These are phyloP conservation scores for Tachyglossus aculeatus DNA, from an alignment of 2,797 vertebrate genomes.

Conservation along the genomic window DNA sequence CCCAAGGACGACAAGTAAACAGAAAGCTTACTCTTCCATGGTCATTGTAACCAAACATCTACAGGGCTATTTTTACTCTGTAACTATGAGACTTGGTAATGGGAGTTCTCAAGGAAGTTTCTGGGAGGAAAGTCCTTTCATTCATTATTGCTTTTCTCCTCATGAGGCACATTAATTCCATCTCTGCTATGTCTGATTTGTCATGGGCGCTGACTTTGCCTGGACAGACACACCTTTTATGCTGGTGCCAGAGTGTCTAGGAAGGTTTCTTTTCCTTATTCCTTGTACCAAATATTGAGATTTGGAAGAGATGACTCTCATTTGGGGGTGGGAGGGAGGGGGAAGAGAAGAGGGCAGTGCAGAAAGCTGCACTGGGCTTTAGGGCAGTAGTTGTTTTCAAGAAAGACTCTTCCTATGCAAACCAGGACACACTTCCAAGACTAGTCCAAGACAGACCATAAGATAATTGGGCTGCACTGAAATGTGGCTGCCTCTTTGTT, in stretches of 20 bases:
- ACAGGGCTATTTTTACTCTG: slow-evolving; percentile 51
- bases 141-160: slow-evolving; percentile 79
- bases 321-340: too few relatives aligned
- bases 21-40: slow-evolving; percentile 55
- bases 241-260: slow-evolving; percentile 64
- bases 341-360: too few relatives aligned
- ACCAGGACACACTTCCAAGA: slow-evolving; percentile 62
- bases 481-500: slow-evolving; percentile 67
- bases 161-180: slow-evolving; percentile 70
- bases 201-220: slow-evolving; percentile 60
- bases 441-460: slow-evolving; percentile 60
- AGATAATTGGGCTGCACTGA: slow-evolving; percentile 63
- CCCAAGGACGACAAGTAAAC: slow-evolving; percentile 56
- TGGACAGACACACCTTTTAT: slow-evolving; percentile 54
- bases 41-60: slow-evolving; percentile 46
- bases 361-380: slow-evolving; percentile 58
- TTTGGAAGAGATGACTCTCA: slow-evolving; percentile 54
- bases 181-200: slow-evolving; percentile 69
- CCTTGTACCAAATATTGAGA: slow-evolving; percentile 56
- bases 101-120: slow-evolving; percentile 60
- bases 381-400: slow-evolving; percentile 54
- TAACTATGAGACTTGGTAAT: slow-evolving; percentile 58
- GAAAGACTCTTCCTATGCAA: slow-evolving; percentile 65
- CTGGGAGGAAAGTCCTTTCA: slow-evolving; percentile 68
- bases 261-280: slow-evolving; percentile 38